A percentile compares a stretch with the other conserved stretches of the same genome.
phyloP scores from a whole-genome alignment of 2,888 invertebrate genomes.

The Vandiemenella viatica region DNA sequence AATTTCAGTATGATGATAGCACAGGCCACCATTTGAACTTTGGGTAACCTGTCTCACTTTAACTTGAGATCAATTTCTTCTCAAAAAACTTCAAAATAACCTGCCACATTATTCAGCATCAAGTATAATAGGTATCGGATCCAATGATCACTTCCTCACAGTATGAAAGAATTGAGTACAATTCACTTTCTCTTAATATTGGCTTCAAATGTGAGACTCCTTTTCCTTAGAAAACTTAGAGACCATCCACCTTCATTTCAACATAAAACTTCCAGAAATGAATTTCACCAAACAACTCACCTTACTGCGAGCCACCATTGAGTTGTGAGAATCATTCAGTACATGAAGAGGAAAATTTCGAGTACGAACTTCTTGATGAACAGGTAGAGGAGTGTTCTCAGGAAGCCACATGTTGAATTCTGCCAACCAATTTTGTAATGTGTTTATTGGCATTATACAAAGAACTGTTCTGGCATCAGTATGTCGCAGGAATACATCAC shows the following conservation, averaged over 20 bases:
- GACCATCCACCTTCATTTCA: conserved; percentile 76
- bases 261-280: conserved; percentile 65
- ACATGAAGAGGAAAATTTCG: conserved; percentile 78
- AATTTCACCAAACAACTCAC: conserved; percentile 34
- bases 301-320: conserved; percentile 70
- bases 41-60: no score
- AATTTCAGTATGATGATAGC: no score
- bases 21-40: no score
- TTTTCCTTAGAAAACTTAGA: no score
- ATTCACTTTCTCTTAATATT: no score
- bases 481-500: conserved; percentile 85
- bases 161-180: no score
- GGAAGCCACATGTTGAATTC: conserved; percentile 98
- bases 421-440: conserved; percentile 92
- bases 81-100: no score
- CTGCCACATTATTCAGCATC: no score
- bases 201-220: no score
- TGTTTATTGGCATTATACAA: conserved; percentile 97
- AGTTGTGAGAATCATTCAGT: conserved; percentile 88
- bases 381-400: conserved; percentile 30
- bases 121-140: no score
- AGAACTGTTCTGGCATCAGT: conserved; percentile 78
- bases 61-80: no score
- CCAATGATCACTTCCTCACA: no score
- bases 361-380: conserved; percentile 52